A percentile compares a stretch with the other conserved stretches of the same genome.
phyloP scores from a whole-genome alignment of 2,113 vertebrate genomes.

The Empidonax traillii region DNA sequence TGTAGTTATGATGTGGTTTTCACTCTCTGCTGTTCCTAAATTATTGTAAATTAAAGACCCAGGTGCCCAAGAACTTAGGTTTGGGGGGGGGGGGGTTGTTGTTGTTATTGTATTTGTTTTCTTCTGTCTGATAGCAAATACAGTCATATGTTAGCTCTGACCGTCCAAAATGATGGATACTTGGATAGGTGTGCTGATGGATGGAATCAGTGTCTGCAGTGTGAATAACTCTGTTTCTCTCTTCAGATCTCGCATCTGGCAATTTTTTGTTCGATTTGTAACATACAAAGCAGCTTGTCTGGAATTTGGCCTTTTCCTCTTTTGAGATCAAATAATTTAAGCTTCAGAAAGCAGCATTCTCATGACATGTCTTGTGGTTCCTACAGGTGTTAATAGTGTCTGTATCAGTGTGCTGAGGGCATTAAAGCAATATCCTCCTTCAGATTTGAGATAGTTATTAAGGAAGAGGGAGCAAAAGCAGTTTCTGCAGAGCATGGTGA shows the following conservation, averaged over 20 bases:
- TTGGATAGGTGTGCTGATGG: not conserved
- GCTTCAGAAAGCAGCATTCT: constrained; percentile 48
- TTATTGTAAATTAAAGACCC: not conserved
- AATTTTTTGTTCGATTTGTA: constrained; percentile 53
- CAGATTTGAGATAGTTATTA: constrained; percentile 49
- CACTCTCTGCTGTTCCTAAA: not conserved
- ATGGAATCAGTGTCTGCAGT: not conserved
- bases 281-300: constrained; percentile 52
- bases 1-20: not conserved
- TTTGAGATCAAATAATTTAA: constrained; percentile 62
- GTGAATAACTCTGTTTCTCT: constrained; percentile 19
- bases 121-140: not conserved
- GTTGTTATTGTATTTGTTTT: not conserved
- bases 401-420: constrained; percentile 57
- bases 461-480: constrained; percentile 33
- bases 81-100: not conserved
- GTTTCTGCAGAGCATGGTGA: not conserved
- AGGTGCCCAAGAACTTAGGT: not conserved
- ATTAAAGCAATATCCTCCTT: constrained; percentile 55
- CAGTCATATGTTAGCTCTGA: not conserved
- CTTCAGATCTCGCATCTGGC: constrained; percentile 41
- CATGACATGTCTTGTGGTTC: constrained; percentile 48
- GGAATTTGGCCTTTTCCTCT: constrained; percentile 59
- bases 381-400: constrained; percentile 64
- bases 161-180: not conserved